phyloP scores from a whole-genome alignment of 2,888 invertebrate species.

The Scaptomyza cyrtandrae region DNA sequence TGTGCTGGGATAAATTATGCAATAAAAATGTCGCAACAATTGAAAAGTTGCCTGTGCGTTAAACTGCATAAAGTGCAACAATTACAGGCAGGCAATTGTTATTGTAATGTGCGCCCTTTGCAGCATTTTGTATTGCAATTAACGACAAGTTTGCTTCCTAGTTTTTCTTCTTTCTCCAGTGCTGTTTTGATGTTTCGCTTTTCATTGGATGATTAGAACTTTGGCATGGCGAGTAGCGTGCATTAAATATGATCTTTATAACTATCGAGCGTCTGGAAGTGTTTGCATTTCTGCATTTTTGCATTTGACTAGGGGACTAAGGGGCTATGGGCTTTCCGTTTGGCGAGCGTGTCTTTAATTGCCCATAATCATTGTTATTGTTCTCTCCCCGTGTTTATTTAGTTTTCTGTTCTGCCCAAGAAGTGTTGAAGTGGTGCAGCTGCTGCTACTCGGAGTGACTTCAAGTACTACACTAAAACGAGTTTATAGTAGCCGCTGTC shows the following conservation, averaged over 20 bases:
- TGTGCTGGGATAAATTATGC: conserved; percentile 78
- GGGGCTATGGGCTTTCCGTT: conserved; percentile 24
- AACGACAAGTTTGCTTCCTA: conserved; percentile 53
- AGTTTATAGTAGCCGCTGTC: conserved; percentile 16
- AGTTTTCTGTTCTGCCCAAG: conserved; percentile 17
- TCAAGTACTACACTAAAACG: conserved; percentile 16
- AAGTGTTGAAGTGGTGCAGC: conserved; percentile 65
- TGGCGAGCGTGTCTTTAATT: conserved; percentile 59
- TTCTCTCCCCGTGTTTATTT: conserved; percentile 59
- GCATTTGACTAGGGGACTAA: conserved; percentile 12
- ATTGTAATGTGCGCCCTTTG: conserved; percentile 49
- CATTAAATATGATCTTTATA: conserved; percentile 43
- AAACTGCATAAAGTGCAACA: conserved; percentile 77
- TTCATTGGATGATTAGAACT: conserved; percentile 40
- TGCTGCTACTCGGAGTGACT: conserved; percentile 35
- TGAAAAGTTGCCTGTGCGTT: conserved; percentile 69
- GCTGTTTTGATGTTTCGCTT: conserved; percentile 11
- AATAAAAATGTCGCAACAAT: conserved; percentile 77
- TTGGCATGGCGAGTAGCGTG: conserved; percentile 18
- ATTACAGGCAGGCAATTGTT: conserved; percentile 64
- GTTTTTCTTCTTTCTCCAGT: conserved; percentile 12
- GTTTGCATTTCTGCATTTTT: conserved; percentile 47
- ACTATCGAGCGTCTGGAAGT: conserved; percentile 26
- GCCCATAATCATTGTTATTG: conserved; percentile 65
- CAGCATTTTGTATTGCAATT: conserved; percentile 60